phyloP scores from a whole-genome alignment of 2,797 vertebrate species.

The Chaetophractus vellerosus region DNA sequence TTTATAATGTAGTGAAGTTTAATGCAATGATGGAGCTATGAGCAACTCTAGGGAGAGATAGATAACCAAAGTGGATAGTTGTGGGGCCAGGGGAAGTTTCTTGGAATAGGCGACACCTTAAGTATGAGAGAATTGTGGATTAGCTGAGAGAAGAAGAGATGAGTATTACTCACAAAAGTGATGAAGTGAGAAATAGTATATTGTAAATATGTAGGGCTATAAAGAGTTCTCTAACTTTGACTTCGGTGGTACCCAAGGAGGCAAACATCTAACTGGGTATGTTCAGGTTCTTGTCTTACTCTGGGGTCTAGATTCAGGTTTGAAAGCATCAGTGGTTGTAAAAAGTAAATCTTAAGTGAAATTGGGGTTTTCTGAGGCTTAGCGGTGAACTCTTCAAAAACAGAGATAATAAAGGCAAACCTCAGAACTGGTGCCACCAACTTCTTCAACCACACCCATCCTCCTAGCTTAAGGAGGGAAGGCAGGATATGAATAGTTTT shows the following conservation, averaged over 20 bases:
- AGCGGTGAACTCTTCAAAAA: background rate
- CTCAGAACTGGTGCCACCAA: background rate
- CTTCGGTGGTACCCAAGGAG: background rate
- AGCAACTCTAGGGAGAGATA: background rate
- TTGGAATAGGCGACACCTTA: background rate
- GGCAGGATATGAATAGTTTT: constrained; percentile 11
- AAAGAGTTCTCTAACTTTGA: background rate
- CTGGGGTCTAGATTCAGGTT: constrained; percentile 33
- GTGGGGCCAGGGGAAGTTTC: background rate
- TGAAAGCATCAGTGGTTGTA: background rate
- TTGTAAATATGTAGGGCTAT: background rate
- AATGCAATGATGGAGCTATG: background rate
- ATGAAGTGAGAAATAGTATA: background rate
- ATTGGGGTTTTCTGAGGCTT: background rate
- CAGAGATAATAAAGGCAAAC: background rate
- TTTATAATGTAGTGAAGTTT: background rate
- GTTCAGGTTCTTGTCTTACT: constrained; percentile 13
- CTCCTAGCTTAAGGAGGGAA: constrained; percentile 32
- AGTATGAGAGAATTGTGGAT: background rate
- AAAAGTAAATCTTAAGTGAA: constrained; percentile 20
- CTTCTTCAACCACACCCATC: background rate
- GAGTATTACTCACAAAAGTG: background rate
- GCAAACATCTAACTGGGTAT: background rate
- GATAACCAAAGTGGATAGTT: background rate
- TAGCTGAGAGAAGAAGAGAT: background rate